Evolutionary conservation across 1,140 invertebrate species (phyloP), one percentile per base, ranked within the genome.

Genomic region (Drosophila punjabiensis): DNA sequence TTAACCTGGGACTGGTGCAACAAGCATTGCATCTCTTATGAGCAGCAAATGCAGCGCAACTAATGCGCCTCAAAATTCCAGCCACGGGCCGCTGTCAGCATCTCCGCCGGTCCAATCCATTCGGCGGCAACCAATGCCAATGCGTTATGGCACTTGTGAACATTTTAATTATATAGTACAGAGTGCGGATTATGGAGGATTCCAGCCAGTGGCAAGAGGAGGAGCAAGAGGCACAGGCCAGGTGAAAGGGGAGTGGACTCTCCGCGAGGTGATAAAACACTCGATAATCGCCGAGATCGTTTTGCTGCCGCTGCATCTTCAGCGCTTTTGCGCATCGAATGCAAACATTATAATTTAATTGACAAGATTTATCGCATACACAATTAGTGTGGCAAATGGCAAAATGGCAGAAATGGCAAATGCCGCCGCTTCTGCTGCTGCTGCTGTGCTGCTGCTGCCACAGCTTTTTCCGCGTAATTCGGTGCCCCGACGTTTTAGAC

Each of bases 321-420:
- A 88, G 81, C 84, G 74, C 64, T 79, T 88, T 88, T 81, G 66
- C 81, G 66, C 81, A 82, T 86, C 64, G 66, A 83, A 90, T 90
- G 86, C 86, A 90, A 89, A 90, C 86, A 92, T 92, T 85, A 92
- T 92, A 92, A 92, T 92, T 92, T 92, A 92, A 92, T 92, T 92
- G 90, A 92, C 90, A 92, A 92, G 90, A 92, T 92, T 92, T 92
- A 92, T 92, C 82, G 90, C 90, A 82, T 91, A 86, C 75, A 86
- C 90, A 92, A 92, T 92, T 92, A 92, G 90, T 80, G 84, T 88
- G 84, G 88, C 87, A 91, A 87, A 88, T 91, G 71, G 69, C 70
- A 67, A 62, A 62, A 58, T 58, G 55, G 55, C 55, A 58, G 33
- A 30, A 45, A 32, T 35, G 32, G 61, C 58, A 43, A 55, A 55